Percentiles rank a stretch among this genome's conserved stretches.
phyloP scores from a whole-genome alignment of 2,113 vertebrate species.

The Gopherus flavomarginatus region DNA sequence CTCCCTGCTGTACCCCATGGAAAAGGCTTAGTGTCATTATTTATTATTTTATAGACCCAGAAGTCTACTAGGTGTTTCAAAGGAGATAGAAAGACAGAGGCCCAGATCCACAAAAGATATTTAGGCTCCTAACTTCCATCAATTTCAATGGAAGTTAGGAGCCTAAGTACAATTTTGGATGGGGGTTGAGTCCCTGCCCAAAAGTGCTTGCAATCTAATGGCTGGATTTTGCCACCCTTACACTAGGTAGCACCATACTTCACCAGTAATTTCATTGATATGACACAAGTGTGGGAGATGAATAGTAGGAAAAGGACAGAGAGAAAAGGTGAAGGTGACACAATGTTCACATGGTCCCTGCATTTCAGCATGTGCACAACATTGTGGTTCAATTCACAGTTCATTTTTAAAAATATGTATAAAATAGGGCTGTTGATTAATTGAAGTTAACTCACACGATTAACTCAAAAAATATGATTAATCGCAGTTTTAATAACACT shows the following conservation, averaged over 20 bases:
- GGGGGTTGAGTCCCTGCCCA: not conserved
- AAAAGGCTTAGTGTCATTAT: not conserved
- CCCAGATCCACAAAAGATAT: not conserved
- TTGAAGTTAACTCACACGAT: no score
- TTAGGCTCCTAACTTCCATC: no score
- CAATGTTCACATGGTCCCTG: not conserved
- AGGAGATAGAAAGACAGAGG: not conserved
- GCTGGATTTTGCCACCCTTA: not conserved
- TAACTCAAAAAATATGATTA: no score
- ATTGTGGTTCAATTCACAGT: not conserved
- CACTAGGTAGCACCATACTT: not conserved
- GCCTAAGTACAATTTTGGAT: not conserved
- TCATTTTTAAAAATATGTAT: not conserved
- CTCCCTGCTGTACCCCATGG: not conserved
- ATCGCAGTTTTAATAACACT: no score
- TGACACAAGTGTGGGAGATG: not conserved
- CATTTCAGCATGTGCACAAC: not conserved
- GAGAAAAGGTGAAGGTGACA: not conserved
- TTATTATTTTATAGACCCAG: not conserved
- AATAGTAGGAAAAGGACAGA: rapidly evolving
- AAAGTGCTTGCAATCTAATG: not conserved
- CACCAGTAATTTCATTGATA: not conserved
- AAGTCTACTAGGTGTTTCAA: not conserved
- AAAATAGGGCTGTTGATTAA: not conserved
- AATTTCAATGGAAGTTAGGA: not conserved